Percentiles rank a stretch among this genome's conserved stretches.
These are phyloP conservation scores for Oopsacas minuta DNA, from an alignment of 37 sponge, comb jelly and placozoan genomes.

Conservation along the genomic window DNA sequence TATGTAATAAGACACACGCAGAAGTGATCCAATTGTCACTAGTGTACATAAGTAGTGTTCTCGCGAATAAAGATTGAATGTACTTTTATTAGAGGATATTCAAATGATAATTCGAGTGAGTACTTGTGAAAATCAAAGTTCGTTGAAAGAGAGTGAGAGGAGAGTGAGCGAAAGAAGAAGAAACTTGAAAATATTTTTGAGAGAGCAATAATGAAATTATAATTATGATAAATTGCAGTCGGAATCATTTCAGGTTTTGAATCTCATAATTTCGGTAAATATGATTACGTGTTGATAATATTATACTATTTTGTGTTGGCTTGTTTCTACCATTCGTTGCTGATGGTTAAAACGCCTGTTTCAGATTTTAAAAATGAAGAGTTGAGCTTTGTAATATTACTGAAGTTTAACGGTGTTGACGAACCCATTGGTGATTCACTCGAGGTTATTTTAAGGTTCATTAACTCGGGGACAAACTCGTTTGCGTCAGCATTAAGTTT, in stretches of 20 bases:
- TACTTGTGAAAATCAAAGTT: not conserved
- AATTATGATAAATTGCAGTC: too few relatives aligned
- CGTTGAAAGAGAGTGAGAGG: not conserved
- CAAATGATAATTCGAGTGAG: not conserved
- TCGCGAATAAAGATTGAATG: not conserved
- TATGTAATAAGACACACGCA: not conserved
- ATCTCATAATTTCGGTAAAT: too few relatives aligned
- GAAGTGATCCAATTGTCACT: slow-evolving; percentile 9
- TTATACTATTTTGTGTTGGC: too few relatives aligned
- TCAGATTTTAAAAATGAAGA: not conserved
- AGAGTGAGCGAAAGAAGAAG: not conserved
- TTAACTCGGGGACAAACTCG: not conserved
- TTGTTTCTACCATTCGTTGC: slow-evolving; percentile 1
- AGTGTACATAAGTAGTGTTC: not conserved
- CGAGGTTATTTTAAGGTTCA: not conserved
- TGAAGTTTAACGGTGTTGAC: not conserved
- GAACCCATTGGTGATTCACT: not conserved
- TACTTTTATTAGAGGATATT: not conserved
- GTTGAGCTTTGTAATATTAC: not conserved
- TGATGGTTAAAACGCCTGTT: not conserved
- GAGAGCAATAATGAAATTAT: too few relatives aligned
- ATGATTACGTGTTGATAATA: too few relatives aligned
- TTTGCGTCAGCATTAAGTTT: not conserved
- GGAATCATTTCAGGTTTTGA: too few relatives aligned
- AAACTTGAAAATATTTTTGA: too few relatives aligned